Percentiles rank a stretch among this genome's conserved stretches.
These are phyloP conservation scores for Aphrophora alni DNA, from an alignment of 2,888 invertebrate species.

Conservation along the genomic window DNA sequence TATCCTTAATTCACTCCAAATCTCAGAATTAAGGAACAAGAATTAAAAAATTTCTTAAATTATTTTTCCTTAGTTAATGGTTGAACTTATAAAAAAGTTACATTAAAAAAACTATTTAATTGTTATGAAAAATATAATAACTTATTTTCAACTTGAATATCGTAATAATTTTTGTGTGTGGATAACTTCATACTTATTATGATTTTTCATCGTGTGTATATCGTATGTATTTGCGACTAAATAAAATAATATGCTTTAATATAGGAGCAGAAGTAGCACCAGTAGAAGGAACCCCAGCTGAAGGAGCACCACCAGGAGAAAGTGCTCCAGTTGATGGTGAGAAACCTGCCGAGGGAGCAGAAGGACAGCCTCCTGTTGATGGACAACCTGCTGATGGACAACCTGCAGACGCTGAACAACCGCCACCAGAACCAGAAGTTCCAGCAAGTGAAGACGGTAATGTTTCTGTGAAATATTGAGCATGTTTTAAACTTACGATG, in stretches of 20 bases:
- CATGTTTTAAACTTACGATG: not conserved
- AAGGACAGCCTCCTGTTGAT: slow-evolving; percentile 52
- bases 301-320: slow-evolving; percentile 55
- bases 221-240: too few relatives aligned
- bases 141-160: too few relatives aligned
- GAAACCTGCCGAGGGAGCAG: slow-evolving; percentile 54
- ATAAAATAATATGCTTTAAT: not conserved
- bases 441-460: slow-evolving; percentile 45
- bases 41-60: too few relatives aligned
- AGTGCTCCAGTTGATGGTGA: slow-evolving; percentile 57
- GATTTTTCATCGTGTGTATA: too few relatives aligned
- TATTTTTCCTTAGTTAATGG: too few relatives aligned
- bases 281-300: slow-evolving; percentile 53
- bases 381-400: slow-evolving; percentile 46
- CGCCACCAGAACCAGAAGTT: slow-evolving; percentile 49
- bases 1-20: too few relatives aligned
- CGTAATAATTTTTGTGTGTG: too few relatives aligned
- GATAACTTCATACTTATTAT: too few relatives aligned
- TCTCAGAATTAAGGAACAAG: too few relatives aligned
- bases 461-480: slow-evolving; percentile 1
- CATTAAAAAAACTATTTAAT: too few relatives aligned
- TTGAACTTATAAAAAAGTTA: too few relatives aligned
- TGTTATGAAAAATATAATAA: too few relatives aligned
- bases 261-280: slow-evolving; percentile 49
- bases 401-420: slow-evolving; percentile 53